Conservation (phyloP, 37 sponge, comb jelly and placozoan genomes). For the Petrosia ficiformis region DNA sequence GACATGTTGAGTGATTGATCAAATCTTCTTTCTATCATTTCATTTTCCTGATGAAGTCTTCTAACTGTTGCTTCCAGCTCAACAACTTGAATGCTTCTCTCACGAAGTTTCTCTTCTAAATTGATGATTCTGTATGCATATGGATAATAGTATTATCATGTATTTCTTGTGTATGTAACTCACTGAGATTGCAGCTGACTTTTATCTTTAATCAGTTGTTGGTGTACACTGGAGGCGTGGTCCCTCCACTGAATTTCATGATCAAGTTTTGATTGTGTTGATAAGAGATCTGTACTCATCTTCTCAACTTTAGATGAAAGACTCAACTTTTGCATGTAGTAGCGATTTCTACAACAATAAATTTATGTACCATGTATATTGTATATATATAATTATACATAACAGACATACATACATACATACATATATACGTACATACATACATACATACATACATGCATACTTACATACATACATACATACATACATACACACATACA, state of each 20-base stretch:
- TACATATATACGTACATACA: too few relatives aligned
- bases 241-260: constrained; percentile 39
- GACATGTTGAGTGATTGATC: not conserved
- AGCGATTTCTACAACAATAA: constrained; percentile 10
- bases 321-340: constrained; percentile 19
- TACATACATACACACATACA: too few relatives aligned
- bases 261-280: constrained; percentile 23
- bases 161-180: constrained; percentile 12
- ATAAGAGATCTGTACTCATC: constrained; percentile 17
- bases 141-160: not conserved
- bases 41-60: constrained; percentile 48
- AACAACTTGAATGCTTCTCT: constrained; percentile 13
- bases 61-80: constrained; percentile 15
- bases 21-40: constrained; percentile 26
- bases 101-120: constrained; percentile 18
- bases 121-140: constrained; percentile 11
- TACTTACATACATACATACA: too few relatives aligned
- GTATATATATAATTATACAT: constrained; percentile 5
- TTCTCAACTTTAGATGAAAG: constrained; percentile 22
- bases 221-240: constrained; percentile 18
- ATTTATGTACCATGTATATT: not conserved
- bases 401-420: constrained; percentile 16
- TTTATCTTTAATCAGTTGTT: constrained; percentile 34
- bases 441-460: too few relatives aligned
- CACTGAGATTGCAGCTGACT: constrained; percentile 33